phyloP scores from a whole-genome alignment of 2,888 invertebrate species.

The Heliothis peltigera region DNA sequence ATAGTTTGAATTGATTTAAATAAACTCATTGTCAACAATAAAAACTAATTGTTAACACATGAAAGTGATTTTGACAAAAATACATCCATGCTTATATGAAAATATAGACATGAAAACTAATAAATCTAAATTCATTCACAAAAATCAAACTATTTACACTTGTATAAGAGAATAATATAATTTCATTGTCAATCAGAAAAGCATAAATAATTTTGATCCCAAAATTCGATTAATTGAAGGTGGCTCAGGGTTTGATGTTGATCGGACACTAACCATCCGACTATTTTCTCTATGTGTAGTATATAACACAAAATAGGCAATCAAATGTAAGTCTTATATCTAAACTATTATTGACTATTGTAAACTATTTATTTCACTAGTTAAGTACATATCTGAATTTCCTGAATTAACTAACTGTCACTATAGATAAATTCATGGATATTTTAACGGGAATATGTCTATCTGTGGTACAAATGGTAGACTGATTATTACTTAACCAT shows the following conservation, averaged over 20 bases:
- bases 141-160: conserved; percentile 61
- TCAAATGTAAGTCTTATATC: conserved; percentile 69
- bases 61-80: conserved; percentile 15
- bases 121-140: conserved; percentile 8
- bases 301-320: conserved; percentile 59
- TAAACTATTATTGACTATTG: conserved; percentile 79
- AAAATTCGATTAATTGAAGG: conserved; percentile 67
- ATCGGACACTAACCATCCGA: conserved; percentile 25
- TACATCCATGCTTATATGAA: conserved; percentile 7
- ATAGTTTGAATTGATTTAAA: conserved; percentile 53
- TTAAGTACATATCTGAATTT: conserved; percentile 83
- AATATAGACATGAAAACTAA: conserved; percentile 11
- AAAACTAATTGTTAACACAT: conserved; percentile 2
- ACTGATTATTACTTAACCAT: conserved; percentile 57
- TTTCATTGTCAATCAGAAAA: conserved; percentile 72
- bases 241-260: conserved; percentile 42
- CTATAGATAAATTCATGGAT: conserved; percentile 64
- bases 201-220: conserved; percentile 82
- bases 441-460: conserved; percentile 61
- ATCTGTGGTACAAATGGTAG: conserved; percentile 56
- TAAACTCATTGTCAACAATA: background rate
- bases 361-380: conserved; percentile 77
- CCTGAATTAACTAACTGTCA: conserved; percentile 65
- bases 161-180: conserved; percentile 55
- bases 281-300: conserved; percentile 49